Evolutionary conservation across 2,797 vertebrate genomes (phyloP).

Genomic region (Pempheris klunzingeri): DNA sequence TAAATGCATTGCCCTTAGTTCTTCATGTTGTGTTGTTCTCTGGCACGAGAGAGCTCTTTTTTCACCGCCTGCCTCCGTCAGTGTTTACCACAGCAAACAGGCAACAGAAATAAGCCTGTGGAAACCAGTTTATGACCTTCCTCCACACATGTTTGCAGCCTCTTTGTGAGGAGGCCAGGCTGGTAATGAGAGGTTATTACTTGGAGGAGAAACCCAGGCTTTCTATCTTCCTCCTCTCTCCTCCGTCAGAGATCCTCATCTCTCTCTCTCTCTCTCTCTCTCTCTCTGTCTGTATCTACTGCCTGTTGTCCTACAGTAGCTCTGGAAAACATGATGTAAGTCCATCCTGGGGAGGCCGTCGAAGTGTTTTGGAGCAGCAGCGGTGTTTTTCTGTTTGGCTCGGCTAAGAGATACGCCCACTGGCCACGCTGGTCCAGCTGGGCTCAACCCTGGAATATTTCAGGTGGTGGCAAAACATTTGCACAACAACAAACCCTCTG

Average conservation of each 20-base stretch:
- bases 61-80: constrained; percentile 26
- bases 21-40: constrained; percentile 52
- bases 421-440: constrained; percentile 54
- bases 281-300: constrained; percentile 13
- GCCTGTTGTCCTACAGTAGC: constrained; percentile 45
- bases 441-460: constrained; percentile 71
- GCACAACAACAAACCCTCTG: constrained; percentile 52
- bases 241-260: constrained; percentile 49
- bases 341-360: constrained; percentile 3
- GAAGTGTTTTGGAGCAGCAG: constrained; percentile 55
- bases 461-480: constrained; percentile 56
- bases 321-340: constrained; percentile 65
- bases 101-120: constrained; percentile 69
- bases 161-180: constrained; percentile 73
- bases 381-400: constrained; percentile 67
- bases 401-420: constrained; percentile 35
- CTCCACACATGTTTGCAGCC: constrained; percentile 77
- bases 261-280: constrained; percentile 32
- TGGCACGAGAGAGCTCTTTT: constrained; percentile 19
- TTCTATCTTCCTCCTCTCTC: constrained; percentile 45
- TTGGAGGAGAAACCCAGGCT: constrained; percentile 54
- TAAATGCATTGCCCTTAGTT: constrained; percentile 1
- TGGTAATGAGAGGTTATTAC: constrained; percentile 80
- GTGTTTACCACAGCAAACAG: constrained; percentile 76
- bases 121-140: constrained; percentile 66